Evolutionary conservation across 2,888 invertebrate species (phyloP), one percentile per base, ranked within the genome.

Genomic region (Cinara cedri): DNA sequence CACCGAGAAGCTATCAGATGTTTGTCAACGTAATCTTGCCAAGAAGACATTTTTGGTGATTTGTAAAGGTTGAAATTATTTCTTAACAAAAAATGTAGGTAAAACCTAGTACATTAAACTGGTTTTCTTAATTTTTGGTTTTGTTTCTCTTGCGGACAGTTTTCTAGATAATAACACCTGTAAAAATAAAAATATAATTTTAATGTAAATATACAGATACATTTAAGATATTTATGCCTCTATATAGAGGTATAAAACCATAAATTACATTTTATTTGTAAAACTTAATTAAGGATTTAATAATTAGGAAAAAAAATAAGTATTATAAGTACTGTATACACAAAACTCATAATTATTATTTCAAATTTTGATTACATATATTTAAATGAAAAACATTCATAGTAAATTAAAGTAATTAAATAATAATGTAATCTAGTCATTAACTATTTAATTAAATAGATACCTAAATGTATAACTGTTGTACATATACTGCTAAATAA

Each of bases 21-120:
- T 91, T 95, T 95, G 90, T 95, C 95, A 88, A 96, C 94, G 90
- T 96, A 96, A 92, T 95, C 95, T 93, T 96, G 95, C 96, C 96
- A 96, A 93, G 78, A 68, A 68, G 78, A 78, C 78, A 78, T 78
- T 49, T 70, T 78, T 70, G 42, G 49, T 76, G 19, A 66, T 57
- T 26, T 26, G 19, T 57, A 19, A 65, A 13, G 6, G 34, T 57
- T 57, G 19, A 68, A 70, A 68, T 65, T 24, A 78, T 70, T 14
- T 62, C 44, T 76, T 42, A 46, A 72, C 14, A 21, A 44, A 62
- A 44, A 24, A 34, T 8, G 21, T 42, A 57, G 44, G 34, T 57
- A 46, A 10, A 75, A 26, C 66, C 34, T 76, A 76, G 76, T 46
- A 66, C 57, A 55, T 76, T 76, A 76, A 76, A 75, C n/a, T 16